Evolutionary conservation across 1,140 invertebrate species (phyloP).

Genomic region (Leptestheria dahalacensis): DNA sequence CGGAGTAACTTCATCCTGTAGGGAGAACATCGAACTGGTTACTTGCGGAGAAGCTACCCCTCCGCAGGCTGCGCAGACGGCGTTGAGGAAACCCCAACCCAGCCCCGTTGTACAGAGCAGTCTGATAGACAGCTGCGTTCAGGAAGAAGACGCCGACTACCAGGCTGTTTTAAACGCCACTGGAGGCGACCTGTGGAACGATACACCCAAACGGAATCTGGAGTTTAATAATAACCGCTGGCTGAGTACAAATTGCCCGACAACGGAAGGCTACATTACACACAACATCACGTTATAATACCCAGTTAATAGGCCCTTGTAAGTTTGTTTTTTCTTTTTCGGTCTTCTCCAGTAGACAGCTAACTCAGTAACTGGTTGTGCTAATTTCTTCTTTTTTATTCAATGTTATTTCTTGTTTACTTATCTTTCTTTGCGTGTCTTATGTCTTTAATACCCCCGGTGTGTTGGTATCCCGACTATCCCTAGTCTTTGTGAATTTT

Average conservation of each 20-base stretch:
- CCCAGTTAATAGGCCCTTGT: no score
- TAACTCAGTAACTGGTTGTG: not conserved
- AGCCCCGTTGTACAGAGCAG: slow-evolving; percentile 13
- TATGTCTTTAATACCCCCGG: not conserved
- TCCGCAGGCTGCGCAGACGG: not conserved
- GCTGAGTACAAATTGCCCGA: not conserved
- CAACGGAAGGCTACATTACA: no score
- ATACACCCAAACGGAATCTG: not conserved
- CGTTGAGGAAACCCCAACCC: not conserved
- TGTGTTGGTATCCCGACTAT: not conserved
- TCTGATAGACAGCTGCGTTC: slow-evolving; percentile 12
- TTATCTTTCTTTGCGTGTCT: no score
- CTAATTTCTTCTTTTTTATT: no score
- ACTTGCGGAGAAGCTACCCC: slow-evolving; percentile 15
- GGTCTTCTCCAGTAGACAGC: no score
- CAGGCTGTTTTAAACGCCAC: not conserved
- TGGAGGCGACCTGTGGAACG: not conserved
- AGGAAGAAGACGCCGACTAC: slow-evolving; percentile 1
- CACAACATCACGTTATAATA: no score
- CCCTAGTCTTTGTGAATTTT: not conserved
- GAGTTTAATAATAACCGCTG: not conserved
- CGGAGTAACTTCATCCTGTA: not conserved
- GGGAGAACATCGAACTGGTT: not conserved
- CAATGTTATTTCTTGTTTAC: no score
- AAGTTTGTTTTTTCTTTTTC: no score